phyloP scores from a whole-genome alignment of 2,113 vertebrate species.

The Echinops telfairi region DNA sequence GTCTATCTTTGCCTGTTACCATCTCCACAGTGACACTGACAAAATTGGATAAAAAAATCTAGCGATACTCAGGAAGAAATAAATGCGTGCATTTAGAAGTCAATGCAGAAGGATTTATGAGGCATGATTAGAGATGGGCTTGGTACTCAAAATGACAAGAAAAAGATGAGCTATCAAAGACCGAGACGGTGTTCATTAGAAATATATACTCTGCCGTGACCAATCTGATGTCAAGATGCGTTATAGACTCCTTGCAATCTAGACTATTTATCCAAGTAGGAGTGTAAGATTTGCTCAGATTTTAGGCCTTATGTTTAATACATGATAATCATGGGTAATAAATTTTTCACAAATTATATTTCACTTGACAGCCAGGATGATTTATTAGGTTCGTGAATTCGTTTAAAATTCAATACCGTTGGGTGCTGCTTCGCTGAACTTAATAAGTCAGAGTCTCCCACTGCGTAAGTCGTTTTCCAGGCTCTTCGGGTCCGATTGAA shows the following conservation, averaged over 20 bases:
- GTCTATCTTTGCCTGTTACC: neutral
- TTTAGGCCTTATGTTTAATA: slow-evolving; percentile 76
- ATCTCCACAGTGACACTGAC: neutral
- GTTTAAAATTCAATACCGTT: slow-evolving; percentile 76
- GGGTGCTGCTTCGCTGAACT: slow-evolving; percentile 72
- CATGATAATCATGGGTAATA: slow-evolving; percentile 76
- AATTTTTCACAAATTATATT: slow-evolving; percentile 78
- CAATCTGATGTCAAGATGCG: slow-evolving; percentile 39
- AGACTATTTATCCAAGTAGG: slow-evolving; percentile 68
- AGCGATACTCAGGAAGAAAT: neutral
- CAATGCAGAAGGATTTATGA: slow-evolving; percentile 9
- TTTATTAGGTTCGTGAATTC: slow-evolving; percentile 70
- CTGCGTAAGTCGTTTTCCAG: slow-evolving; percentile 21
- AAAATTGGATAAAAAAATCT: neutral
- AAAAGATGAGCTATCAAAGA: slow-evolving; percentile 1
- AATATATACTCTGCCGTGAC: neutral
- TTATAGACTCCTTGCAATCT: slow-evolving; percentile 6
- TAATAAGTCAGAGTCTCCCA: slow-evolving; percentile 69
- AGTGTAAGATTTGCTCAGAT: slow-evolving; percentile 69
- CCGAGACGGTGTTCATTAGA: slow-evolving; percentile 44
- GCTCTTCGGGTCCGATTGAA: slow-evolving; percentile 55
- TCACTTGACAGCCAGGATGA: slow-evolving; percentile 65
- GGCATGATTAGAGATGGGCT: neutral
- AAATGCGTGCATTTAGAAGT: slow-evolving; percentile 37
- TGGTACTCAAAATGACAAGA: neutral